Base-by-base conservation (phyloP, 2,888 invertebrate species). In the Horisme vitalbata region DNA sequence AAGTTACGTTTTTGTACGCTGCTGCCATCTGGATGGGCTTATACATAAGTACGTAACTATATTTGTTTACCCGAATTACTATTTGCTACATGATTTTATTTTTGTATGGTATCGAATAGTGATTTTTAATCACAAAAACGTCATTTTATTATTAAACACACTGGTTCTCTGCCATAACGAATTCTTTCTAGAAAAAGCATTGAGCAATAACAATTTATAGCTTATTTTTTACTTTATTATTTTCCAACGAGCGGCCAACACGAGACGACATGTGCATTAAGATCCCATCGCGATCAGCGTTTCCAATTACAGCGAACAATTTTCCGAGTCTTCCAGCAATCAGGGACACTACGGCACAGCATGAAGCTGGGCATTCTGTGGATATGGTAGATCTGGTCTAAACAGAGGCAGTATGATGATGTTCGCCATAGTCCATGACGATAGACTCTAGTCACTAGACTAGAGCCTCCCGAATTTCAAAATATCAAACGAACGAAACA, bases 251-350 rank as follows among this genome's bases (percentile, higher is more conserved):
- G 31, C 9, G 30, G 33, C 7, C 21, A 28, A 23, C 45, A 28
- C 7, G 3, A 24, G 18, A 27, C 45, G 36, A 38, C 48, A 43
- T 41, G 60, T 34, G 53, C 41, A 50, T 50, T 45, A 39, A 39
- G 48, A 52, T 54, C 43, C 44, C 37, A 52, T 57, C 41, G 44
- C 44, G 45, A 51, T 43, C 21, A 30, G 46, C 47, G 52, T 52
- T 59, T 61, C 57, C 67, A 64, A 65, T 67, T 63, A 67, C 57
- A 45, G 57, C 47, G 52, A 57, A 65, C 63, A 66, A 65, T 59
- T 63, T 57, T 56, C 58, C 41, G 45, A 46, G 55, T 57, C 65
- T 61, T 59, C 57, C 39, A 52, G 46, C 68, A 65, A 67, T 67
- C 67, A 65, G 52, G 41, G 39, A 37, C 47, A 49, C 54, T 59